These are phyloP conservation scores for Reticulitermes lucifugus DNA, from an alignment of 2,888 invertebrate species.

Conservation along the genomic window DNA sequence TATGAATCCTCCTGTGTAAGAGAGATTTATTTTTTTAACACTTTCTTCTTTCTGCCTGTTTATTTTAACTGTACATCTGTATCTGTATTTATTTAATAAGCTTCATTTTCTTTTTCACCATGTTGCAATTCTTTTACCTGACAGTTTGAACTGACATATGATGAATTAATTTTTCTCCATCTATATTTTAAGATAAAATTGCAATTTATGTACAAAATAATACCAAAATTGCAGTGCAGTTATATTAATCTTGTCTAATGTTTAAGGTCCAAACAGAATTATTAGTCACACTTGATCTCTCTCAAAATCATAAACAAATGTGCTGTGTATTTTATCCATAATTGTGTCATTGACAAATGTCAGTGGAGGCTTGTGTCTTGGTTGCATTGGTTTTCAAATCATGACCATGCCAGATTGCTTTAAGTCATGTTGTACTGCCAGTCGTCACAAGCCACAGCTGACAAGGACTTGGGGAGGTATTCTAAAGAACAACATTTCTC, in stretches of 20 bases:
- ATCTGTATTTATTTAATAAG: background rate
- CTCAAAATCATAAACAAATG: background rate
- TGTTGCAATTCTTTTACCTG: background rate
- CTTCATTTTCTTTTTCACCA: background rate
- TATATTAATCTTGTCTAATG: background rate
- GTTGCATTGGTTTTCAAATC: background rate
- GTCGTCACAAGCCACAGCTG: background rate
- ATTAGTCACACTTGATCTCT: slow-evolving; percentile 1
- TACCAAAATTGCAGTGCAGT: background rate
- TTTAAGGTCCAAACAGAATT: background rate
- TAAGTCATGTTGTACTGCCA: background rate
- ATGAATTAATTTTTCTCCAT: background rate
- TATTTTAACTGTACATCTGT: background rate
- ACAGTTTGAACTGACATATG: background rate
- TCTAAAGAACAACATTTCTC: background rate
- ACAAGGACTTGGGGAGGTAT: background rate
- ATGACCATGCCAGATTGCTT: too few relatives aligned
- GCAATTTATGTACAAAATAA: slow-evolving; percentile 17
- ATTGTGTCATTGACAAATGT: background rate
- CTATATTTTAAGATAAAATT: background rate
- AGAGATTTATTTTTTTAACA: background rate
- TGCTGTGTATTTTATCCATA: background rate
- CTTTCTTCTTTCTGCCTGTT: background rate
- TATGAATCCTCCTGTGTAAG: background rate
- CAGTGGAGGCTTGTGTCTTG: background rate